Percentiles rank a stretch among this genome's conserved stretches.
Evolutionary conservation across 2,797 vertebrate genomes (phyloP).

Genomic region (Platalea minor): DNA sequence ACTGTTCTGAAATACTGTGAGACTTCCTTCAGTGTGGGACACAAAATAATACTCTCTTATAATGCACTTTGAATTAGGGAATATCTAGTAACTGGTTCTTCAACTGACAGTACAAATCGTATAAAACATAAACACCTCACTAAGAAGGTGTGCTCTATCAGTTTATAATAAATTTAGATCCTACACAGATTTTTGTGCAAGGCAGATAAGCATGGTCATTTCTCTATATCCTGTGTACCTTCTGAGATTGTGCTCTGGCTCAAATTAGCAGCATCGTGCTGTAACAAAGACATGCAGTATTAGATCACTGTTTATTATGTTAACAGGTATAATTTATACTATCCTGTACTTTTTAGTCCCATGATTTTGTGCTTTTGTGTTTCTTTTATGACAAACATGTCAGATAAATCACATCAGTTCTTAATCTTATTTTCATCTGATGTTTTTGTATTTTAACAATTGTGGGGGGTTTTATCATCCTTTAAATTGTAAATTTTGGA

Average conservation of each 20-base stretch:
- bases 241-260: background rate
- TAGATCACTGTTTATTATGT: background rate
- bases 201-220: background rate
- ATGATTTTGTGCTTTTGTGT: background rate
- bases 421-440: background rate
- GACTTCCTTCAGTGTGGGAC: background rate
- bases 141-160: background rate
- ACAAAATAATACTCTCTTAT: background rate
- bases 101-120: background rate
- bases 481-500: background rate
- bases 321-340: background rate
- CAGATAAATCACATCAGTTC: background rate
- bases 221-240: background rate
- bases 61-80: background rate
- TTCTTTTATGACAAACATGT: background rate
- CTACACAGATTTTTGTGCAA: background rate
- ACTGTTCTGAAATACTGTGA: background rate
- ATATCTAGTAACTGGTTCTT: background rate
- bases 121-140: background rate
- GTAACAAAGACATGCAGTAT: background rate
- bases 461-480: rapidly evolving
- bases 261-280: background rate
- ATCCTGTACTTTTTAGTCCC: background rate
- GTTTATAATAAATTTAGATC: background rate
- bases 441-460: background rate